Conservation (phyloP, 2,797 vertebrate species). For the Rhinella marina region DNA sequence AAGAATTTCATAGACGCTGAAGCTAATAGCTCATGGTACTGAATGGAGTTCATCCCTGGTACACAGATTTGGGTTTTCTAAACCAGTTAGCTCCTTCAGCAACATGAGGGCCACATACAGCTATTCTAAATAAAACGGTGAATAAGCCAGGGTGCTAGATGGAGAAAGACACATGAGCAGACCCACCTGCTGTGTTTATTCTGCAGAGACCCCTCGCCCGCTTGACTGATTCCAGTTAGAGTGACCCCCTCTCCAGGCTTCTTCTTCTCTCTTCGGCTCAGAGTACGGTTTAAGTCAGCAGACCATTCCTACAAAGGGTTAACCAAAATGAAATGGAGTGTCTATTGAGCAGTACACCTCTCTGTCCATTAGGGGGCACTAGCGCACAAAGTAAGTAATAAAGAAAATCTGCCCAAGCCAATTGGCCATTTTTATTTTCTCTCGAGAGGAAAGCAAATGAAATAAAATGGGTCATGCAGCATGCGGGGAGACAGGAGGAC, state of each 20-base stretch:
- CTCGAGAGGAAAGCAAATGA: not conserved
- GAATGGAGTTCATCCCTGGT: too few species aligned
- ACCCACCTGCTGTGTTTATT: conserved; percentile 86
- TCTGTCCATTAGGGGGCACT: not conserved
- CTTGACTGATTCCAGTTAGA: conserved; percentile 91
- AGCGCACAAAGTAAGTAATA: not conserved
- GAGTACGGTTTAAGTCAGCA: conserved; percentile 90
- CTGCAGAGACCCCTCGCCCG: conserved; percentile 76
- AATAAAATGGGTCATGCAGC: not conserved
- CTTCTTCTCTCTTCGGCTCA: conserved; percentile 93
- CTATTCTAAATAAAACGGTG: too few species aligned
- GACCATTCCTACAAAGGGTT: conserved; percentile 87
- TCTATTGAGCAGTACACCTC: not conserved
- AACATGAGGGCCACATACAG: too few species aligned
- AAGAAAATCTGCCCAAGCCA: not conserved
- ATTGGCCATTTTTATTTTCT: not conserved
- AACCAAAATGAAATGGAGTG: not conserved
- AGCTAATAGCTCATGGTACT: not conserved
- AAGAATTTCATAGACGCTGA: not conserved
- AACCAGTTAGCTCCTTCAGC: too few species aligned
- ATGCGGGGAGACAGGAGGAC: not conserved
- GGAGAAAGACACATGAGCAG: not conserved
- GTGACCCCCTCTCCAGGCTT: conserved; percentile 89
- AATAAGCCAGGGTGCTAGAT: too few species aligned
- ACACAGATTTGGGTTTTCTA: too few species aligned